A percentile compares a stretch with the other conserved stretches of the same genome.
Conservation (phyloP, 2,113 vertebrate genomes). For the Halichoeres trimaculatus region DNA sequence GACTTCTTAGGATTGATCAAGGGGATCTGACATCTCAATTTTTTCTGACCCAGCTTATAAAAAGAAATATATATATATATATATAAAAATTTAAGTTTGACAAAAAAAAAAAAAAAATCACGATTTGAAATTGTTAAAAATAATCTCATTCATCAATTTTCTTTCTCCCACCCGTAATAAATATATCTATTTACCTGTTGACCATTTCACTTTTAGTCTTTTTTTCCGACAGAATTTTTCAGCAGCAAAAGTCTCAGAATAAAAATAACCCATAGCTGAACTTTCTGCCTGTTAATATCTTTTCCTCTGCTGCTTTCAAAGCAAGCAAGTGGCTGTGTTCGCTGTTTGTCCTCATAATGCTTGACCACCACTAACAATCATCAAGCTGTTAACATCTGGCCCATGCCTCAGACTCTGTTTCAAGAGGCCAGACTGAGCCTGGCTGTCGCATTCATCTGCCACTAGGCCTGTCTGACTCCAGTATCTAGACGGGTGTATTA, state of each 20-base stretch:
- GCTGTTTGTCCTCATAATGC: neutral
- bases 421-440: neutral
- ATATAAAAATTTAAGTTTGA: too few relatives aligned
- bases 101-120: too few relatives aligned
- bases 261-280: neutral
- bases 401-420: neutral
- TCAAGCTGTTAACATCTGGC: neutral
- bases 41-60: too few relatives aligned
- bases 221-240: too few relatives aligned
- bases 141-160: too few relatives aligned
- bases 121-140: too few relatives aligned
- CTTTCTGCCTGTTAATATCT: neutral
- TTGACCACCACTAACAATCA: neutral
- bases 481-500: conserved; percentile 14
- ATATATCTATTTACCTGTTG: too few relatives aligned
- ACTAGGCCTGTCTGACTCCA: conserved; percentile 11
- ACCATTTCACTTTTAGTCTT: neutral
- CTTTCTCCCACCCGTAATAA: too few relatives aligned
- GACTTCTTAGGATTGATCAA: too few relatives aligned
- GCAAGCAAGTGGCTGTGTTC: neutral
- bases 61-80: too few relatives aligned
- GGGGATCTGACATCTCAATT: too few relatives aligned
- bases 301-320: neutral
- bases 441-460: conserved; percentile 4
- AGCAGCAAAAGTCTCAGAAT: neutral